Evolutionary conservation across 1,140 invertebrate genomes (phyloP).

Genomic region (Brachionus rubens): DNA sequence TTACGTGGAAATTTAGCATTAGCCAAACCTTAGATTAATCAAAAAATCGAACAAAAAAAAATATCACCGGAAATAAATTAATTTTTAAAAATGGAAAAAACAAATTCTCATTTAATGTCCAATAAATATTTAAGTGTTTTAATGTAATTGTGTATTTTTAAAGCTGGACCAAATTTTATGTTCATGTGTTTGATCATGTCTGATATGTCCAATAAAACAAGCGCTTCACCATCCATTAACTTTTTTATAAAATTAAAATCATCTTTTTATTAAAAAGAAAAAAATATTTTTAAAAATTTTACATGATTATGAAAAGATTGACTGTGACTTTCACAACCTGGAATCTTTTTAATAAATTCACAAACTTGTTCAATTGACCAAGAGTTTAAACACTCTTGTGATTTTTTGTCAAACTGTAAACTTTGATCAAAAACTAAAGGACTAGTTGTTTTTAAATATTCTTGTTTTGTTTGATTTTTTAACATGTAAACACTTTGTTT

Average conservation of each 20-base stretch:
- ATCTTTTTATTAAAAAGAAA: neutral
- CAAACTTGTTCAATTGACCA: slow-evolving; percentile 71
- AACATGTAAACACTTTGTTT: neutral
- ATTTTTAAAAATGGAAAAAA: too few species aligned
- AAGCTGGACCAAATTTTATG: slow-evolving; percentile 76
- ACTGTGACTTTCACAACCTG: slow-evolving; percentile 66
- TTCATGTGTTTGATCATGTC: slow-evolving; percentile 73
- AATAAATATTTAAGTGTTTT: neutral
- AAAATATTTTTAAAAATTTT: slow-evolving; percentile 49
- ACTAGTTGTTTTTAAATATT: neutral
- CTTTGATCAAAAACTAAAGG: neutral
- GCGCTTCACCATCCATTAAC: slow-evolving; percentile 76
- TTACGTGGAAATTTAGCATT: too few species aligned
- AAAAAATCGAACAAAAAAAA: too few species aligned
- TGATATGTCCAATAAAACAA: slow-evolving; percentile 76
- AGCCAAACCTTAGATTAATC: too few species aligned
- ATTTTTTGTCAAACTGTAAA: neutral
- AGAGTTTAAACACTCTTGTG: neutral
- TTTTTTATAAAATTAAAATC: slow-evolving; percentile 58
- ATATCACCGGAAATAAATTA: too few species aligned
- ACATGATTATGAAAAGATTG: slow-evolving; percentile 68
- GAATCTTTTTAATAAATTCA: slow-evolving; percentile 69
- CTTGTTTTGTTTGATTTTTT: neutral
- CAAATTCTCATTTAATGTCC: too few species aligned
- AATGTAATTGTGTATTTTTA: slow-evolving; percentile 78